These are phyloP conservation scores for Dromiciops gliroides DNA, from an alignment of 2,113 vertebrate species.

Conservation along the genomic window DNA sequence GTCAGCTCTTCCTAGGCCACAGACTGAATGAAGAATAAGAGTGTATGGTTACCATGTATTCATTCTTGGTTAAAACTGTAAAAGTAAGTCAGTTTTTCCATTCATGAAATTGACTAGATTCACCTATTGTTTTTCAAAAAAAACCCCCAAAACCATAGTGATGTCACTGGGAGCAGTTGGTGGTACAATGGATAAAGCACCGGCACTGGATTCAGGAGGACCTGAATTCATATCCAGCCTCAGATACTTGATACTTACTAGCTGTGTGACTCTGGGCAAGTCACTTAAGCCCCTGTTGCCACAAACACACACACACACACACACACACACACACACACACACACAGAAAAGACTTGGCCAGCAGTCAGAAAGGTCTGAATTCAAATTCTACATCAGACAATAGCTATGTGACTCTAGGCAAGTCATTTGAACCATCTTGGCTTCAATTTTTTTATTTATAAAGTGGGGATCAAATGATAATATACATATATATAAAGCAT, in stretches of 20 bases:
- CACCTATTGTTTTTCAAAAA: background rate
- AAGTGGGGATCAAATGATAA: background rate
- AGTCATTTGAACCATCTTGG: background rate
- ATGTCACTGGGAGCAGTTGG: too few species aligned
- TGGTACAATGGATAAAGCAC: too few species aligned
- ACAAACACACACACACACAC: too few species aligned
- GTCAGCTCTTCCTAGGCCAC: background rate
- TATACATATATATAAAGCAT: background rate
- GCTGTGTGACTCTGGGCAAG: too few species aligned
- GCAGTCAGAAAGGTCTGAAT: background rate
- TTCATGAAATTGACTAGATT: background rate
- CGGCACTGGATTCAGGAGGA: too few species aligned
- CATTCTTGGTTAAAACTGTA: background rate
- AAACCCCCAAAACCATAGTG: too few species aligned
- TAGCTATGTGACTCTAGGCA: background rate
- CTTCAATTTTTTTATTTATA: background rate
- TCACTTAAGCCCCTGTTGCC: too few species aligned
- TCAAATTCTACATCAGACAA: background rate
- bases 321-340: too few species aligned
- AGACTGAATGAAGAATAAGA: background rate
- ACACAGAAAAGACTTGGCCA: too few species aligned
- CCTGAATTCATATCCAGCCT: too few species aligned
- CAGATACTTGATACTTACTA: too few species aligned
- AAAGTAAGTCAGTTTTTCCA: background rate
- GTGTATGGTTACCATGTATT: background rate